Conservation (phyloP, 30 jellyfish, hydroid and myxozoan species). For the Aurelia coerulea region DNA sequence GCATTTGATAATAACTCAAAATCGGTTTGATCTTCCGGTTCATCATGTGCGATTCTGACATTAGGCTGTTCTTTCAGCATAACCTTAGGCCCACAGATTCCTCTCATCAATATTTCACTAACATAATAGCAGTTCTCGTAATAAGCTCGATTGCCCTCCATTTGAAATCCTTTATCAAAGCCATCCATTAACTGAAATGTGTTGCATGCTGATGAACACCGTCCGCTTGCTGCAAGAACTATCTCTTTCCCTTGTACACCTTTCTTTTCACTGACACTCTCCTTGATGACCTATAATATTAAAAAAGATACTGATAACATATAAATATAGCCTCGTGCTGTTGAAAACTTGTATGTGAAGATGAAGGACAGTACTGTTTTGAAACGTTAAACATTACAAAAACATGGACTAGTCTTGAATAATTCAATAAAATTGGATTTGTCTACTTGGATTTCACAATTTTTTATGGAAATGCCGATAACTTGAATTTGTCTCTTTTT, state of each 20-base stretch:
- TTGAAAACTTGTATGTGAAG: too few relatives aligned
- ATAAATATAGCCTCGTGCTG: too few relatives aligned
- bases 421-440: too few relatives aligned
- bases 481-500: too few relatives aligned
- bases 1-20: background rate
- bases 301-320: too few relatives aligned
- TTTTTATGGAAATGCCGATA: too few relatives aligned
- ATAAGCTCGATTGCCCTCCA: conserved; percentile 19
- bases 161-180: conserved; percentile 35
- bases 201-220: background rate
- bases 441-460: too few relatives aligned
- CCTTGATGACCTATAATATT: conserved; percentile 14
- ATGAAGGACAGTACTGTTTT: too few relatives aligned
- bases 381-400: too few relatives aligned
- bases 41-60: background rate
- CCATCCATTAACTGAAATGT: conserved; percentile 47
- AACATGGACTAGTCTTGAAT: too few relatives aligned
- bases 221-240: background rate
- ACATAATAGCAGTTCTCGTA: conserved; percentile 5
- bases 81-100: conserved; percentile 10
- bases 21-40: conserved; percentile 3
- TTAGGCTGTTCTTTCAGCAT: background rate
- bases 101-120: conserved; percentile 24
- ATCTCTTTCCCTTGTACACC: background rate
- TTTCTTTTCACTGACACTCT: conserved; percentile 27